Base-by-base conservation (phyloP, 2,888 invertebrate genomes). In the Nasonia oneida region DNA sequence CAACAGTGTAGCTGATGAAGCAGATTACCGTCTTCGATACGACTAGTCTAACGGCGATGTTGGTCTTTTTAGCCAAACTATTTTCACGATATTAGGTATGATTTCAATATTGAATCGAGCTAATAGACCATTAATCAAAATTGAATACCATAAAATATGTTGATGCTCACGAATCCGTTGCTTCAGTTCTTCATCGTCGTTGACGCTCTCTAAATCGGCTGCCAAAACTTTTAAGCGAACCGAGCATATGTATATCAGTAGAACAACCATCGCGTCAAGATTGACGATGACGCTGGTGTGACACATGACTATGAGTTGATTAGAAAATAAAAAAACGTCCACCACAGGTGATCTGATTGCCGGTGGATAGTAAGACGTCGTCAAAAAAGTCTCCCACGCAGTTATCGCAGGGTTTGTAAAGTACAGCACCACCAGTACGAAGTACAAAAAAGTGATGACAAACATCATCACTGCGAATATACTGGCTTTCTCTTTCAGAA, bases 1-100 rank as follows among this genome's bases (percentile, higher is more conserved):
- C 85, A 50, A 85, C 78, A 2, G 85, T 50, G 33, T 85, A 85
- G 4, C 39, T 64, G 4, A 85, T 64, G 6, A 85, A 85, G 18
- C 77, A 61, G 39, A 81, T 23, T 2, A 85, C 39, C 0, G 81
- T 82, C 33, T 85, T 85, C 37, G 67, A n/a, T n/a, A 78, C 39
- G 0, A 85, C 76, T 10, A 78, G 5, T 37, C 77, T 77, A n/a
- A 73, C 77, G 12, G 33, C 81, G 3, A 18, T 0, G 33, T 77
- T 85, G 23, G 50, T 81, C 18, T 77, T 39, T 12, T 47, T 39
- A 3, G 77, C 75, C n/a, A 81, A 64, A n/a, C 85, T 85, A 15
- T 47, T 18, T n/a, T 57, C 6, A 47, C 42, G n/a, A 70, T 8
- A 1, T 29, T 29, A 74, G 23, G 70, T 37, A 39, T 29, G 29